Evolutionary conservation across 2,797 vertebrate genomes (phyloP).

Genomic region (Sebastes umbrosus): DNA sequence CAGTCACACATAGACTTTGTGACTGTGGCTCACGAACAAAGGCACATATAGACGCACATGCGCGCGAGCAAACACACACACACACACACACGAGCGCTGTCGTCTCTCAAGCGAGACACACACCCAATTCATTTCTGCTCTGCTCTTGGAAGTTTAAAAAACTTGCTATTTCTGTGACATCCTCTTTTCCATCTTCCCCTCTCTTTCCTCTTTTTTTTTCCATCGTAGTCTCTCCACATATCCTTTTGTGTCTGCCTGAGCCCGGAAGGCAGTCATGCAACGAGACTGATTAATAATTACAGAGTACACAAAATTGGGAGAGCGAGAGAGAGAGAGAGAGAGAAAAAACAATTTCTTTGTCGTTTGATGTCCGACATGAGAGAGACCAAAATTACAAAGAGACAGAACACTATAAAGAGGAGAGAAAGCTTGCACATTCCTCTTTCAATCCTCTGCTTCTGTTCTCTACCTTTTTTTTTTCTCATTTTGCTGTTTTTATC

Average conservation of each 20-base stretch:
- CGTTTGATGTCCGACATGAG: slow-evolving; percentile 86
- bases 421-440: slow-evolving; percentile 73
- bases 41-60: slow-evolving; percentile 8
- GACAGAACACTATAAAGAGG: slow-evolving; percentile 68
- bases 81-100: not conserved
- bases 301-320: slow-evolving; percentile 81
- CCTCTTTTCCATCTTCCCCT: slow-evolving; percentile 54
- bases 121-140: slow-evolving; percentile 48
- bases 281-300: slow-evolving; percentile 86
- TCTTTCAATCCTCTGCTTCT: slow-evolving; percentile 64
- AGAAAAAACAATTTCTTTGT: slow-evolving; percentile 75
- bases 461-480: slow-evolving; percentile 48
- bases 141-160: slow-evolving; percentile 61
- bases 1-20: slow-evolving; percentile 58
- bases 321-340: slow-evolving; percentile 20
- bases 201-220: slow-evolving; percentile 47
- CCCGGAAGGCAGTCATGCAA: slow-evolving; percentile 79
- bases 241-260: slow-evolving; percentile 79
- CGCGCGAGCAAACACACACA: not conserved
- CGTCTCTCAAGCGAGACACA: slow-evolving; percentile 43
- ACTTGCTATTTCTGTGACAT: slow-evolving; percentile 71
- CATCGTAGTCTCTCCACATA: slow-evolving; percentile 58
- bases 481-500: slow-evolving; percentile 41
- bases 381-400: slow-evolving; percentile 88
- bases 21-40: slow-evolving; percentile 60